These are phyloP conservation scores for Chelonoidis abingdonii DNA, from an alignment of 2,113 vertebrate genomes.

Conservation along the genomic window DNA sequence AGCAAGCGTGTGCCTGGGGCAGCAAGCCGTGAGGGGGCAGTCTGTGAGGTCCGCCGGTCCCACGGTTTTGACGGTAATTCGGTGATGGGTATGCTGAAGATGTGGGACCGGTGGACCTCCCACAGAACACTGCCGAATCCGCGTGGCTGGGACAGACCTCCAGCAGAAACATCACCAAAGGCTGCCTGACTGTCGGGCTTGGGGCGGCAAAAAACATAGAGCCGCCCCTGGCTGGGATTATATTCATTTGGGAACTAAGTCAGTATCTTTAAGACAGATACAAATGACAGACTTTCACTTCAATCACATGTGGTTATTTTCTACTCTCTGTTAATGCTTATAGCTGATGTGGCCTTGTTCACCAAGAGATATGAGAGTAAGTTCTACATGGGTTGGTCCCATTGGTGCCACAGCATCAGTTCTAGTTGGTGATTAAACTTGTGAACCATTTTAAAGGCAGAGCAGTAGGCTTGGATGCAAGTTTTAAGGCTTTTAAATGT, in stretches of 20 bases:
- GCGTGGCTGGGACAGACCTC: no score
- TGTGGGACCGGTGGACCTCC: no score
- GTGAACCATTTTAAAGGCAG: constrained; percentile 75
- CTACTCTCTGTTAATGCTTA: constrained; percentile 54
- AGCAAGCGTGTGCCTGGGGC: no score
- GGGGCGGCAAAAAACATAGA: no score
- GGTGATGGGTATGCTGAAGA: no score
- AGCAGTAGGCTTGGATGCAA: constrained; percentile 31
- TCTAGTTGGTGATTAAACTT: constrained; percentile 78
- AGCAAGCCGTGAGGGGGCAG: no score
- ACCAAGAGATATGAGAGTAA: constrained; percentile 19
- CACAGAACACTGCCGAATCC: no score
- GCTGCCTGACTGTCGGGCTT: no score
- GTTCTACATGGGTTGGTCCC: constrained; percentile 49
- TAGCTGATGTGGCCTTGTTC: constrained; percentile 30
- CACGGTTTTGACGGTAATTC: no score
- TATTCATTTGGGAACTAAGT: constrained; percentile 22
- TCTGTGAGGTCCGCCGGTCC: no score
- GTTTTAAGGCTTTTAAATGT: constrained; percentile 70
- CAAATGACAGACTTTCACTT: constrained; percentile 30
- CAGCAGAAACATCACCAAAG: no score
- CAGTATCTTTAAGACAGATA: constrained; percentile 30
- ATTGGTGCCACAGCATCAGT: constrained; percentile 50
- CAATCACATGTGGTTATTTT: constrained; percentile 47
- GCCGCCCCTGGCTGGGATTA: background rate